phyloP scores from a whole-genome alignment of 1,140 invertebrate species.

The Nephotettix cincticeps region DNA sequence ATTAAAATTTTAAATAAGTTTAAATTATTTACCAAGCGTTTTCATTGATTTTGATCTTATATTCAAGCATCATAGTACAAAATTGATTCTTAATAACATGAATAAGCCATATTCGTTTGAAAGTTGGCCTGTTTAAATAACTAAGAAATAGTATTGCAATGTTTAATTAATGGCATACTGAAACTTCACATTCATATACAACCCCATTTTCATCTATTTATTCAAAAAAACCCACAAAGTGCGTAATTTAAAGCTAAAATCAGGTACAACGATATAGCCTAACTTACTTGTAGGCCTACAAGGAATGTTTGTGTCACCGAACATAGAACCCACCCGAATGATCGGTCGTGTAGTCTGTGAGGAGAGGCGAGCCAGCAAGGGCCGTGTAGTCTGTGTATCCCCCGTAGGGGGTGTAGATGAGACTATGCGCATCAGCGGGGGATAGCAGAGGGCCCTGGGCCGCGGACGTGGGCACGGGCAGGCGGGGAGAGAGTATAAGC shows the following conservation, averaged over 20 bases:
- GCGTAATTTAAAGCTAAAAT: neutral
- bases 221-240: too few species aligned
- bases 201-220: too few species aligned
- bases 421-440: conserved; percentile 61
- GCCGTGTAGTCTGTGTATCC: conserved; percentile 85
- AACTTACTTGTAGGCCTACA: conserved; percentile 15
- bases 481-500: conserved; percentile 81
- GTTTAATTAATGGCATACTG: too few species aligned
- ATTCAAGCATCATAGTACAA: too few species aligned
- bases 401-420: conserved; percentile 76
- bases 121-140: too few species aligned
- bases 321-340: conserved; percentile 95
- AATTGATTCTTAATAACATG: too few species aligned
- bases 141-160: too few species aligned
- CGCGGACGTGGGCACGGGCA: conserved; percentile 76
- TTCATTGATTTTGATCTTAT: too few species aligned
- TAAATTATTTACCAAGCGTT: too few species aligned
- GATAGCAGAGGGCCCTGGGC: conserved; percentile 67
- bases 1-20: too few species aligned
- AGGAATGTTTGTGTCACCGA: conserved; percentile 49
- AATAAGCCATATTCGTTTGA: too few species aligned
- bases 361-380: conserved; percentile 73
- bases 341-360: conserved; percentile 82
- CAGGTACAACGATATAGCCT: conserved; percentile 18
- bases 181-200: too few species aligned